These are phyloP conservation scores for Tapirus indicus DNA, from an alignment of 2,797 vertebrate genomes.

Conservation along the genomic window DNA sequence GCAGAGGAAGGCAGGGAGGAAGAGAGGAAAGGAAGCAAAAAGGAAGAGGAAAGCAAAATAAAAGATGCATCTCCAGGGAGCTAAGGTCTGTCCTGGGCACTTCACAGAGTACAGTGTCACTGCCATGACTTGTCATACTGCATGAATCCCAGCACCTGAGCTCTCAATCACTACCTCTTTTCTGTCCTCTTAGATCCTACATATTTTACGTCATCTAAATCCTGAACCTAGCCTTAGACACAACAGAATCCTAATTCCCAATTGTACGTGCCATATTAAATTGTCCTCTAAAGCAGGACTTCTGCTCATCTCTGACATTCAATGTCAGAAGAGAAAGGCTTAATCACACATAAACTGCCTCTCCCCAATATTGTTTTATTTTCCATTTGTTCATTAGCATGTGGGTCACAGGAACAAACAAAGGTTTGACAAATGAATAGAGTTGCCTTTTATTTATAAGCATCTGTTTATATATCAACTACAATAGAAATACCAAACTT, in stretches of 20 bases:
- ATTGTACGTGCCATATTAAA: not conserved
- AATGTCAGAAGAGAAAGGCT: not conserved
- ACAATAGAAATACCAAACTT: slow-evolving; percentile 45
- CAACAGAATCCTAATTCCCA: not conserved
- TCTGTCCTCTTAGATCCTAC: not conserved
- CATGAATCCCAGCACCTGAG: not conserved
- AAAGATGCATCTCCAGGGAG: not conserved
- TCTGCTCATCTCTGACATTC: not conserved
- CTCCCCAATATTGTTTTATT: not conserved
- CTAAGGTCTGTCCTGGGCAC: not conserved
- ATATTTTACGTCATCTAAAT: not conserved
- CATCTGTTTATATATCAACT: slow-evolving; percentile 22
- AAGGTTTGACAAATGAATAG: not conserved
- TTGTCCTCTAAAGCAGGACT: not conserved
- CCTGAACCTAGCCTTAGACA: not conserved
- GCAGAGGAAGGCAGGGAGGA: not conserved
- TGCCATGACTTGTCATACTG: not conserved
- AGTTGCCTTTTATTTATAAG: slow-evolving; percentile 9
- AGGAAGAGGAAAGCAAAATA: not conserved
- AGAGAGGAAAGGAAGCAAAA: not conserved
- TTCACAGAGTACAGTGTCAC: not conserved
- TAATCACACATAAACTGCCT: not conserved
- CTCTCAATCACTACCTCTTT: not conserved
- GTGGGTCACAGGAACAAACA: not conserved
- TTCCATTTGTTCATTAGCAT: not conserved